Conservation (phyloP, 2,113 vertebrate species). For the Prunella himalayana region DNA sequence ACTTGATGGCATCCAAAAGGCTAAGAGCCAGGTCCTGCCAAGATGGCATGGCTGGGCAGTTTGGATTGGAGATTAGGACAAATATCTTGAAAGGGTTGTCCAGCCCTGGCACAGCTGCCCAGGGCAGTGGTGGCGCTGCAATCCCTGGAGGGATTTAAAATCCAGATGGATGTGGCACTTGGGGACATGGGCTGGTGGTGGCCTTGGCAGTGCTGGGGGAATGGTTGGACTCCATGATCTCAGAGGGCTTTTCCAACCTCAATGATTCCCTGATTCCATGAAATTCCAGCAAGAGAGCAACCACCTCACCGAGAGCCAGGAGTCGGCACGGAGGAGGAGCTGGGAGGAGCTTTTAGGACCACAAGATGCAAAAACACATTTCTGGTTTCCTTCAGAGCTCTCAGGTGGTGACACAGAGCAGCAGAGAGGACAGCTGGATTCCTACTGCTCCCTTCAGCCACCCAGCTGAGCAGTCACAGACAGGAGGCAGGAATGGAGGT, state of each 20-base stretch:
- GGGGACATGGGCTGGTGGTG: background rate
- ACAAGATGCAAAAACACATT: background rate
- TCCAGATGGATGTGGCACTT: background rate
- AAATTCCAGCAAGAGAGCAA: background rate
- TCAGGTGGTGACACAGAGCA: background rate
- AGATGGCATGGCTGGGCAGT: background rate
- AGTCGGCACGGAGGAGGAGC: accelerated
- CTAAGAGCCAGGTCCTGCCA: background rate
- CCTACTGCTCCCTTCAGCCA: background rate
- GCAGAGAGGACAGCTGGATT: background rate
- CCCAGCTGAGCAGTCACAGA: background rate
- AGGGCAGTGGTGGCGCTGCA: background rate
- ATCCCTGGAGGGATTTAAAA: background rate
- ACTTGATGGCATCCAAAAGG: background rate
- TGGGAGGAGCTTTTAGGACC: background rate
- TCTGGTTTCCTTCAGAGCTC: background rate
- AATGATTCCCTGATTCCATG: background rate
- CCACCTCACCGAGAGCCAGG: accelerated
- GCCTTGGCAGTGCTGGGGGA: background rate
- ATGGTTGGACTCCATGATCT: background rate
- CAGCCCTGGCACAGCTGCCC: background rate
- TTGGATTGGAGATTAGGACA: background rate
- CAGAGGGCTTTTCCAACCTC: background rate
- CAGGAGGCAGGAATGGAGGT: background rate
- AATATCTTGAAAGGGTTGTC: background rate